phyloP scores from a whole-genome alignment of 2,797 vertebrate genomes.

The Pantherophis vulpinus region DNA sequence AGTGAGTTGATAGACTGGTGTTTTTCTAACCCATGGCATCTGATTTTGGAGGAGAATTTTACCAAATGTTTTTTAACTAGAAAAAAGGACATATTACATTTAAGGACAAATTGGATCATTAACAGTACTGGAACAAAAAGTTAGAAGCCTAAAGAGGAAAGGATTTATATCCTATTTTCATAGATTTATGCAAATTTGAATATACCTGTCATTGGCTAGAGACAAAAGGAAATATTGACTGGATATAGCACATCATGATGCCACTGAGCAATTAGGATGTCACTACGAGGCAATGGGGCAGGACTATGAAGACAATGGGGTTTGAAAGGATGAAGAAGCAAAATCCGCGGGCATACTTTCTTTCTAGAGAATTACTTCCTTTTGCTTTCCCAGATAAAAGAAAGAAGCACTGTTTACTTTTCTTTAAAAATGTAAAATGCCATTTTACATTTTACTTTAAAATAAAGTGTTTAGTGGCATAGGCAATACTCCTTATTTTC shows the following conservation, averaged over 20 bases:
- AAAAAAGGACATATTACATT: neutral
- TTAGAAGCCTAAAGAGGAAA: neutral
- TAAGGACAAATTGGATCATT: neutral
- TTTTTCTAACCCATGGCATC: neutral
- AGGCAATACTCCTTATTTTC: neutral
- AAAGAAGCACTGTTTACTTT: neutral
- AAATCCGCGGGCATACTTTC: neutral
- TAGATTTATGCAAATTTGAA: neutral
- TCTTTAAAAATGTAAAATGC: neutral
- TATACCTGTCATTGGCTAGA: neutral
- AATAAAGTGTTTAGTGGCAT: neutral
- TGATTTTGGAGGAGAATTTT: neutral
- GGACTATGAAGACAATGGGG: neutral
- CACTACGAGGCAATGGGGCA: too few relatives aligned
- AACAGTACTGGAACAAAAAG: neutral
- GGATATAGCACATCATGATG: neutral
- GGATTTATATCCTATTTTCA: neutral
- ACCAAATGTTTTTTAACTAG: neutral
- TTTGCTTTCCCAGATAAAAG: neutral
- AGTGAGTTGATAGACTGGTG: neutral
- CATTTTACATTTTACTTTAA: neutral
- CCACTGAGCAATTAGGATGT: neutral
- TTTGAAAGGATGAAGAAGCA: neutral
- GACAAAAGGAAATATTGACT: neutral
- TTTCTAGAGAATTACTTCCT: neutral